Base-by-base conservation (phyloP, 2,113 vertebrate species). In the Nothoprocta perdicaria region DNA sequence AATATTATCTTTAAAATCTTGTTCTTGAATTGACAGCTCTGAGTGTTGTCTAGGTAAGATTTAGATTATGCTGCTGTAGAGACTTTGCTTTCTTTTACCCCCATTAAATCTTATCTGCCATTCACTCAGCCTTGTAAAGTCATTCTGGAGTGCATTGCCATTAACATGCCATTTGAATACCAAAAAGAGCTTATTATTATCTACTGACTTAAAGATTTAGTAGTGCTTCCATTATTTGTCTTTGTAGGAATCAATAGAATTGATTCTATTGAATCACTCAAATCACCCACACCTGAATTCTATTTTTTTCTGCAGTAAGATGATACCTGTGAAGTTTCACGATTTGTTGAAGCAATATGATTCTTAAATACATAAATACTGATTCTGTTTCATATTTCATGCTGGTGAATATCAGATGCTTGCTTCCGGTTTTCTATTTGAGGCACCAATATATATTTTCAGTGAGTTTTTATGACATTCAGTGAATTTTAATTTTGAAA, bases 351-450 rank as follows among this genome's bases (percentile, higher is more conserved):
- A 46, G 15, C 3, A 33, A 11, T 52, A 72, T 41, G 38, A 26
- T 45, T 45, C 23, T 72, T 24, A 72, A 87, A 46, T 58, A 33
- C 18, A 21, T n/a, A 82, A 65, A 86, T 66, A 21, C 12, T 71
- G 38, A 82, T 55, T 23, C 23, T 60, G 23, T 77, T 45, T 43
- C 29, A 67, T 73, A 45, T 53, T 38, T 58, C 16, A 21, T 33
- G 7, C 14, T 65, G 11, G 16, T 2, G 72, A 38, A 46, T 60
- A 18, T 66, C 52, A 31, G 8, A 24, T 77, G 29, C 0, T 4
- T 38, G n/a, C 52, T 66, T 66, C 46, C 48, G 35, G 21, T 24
- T 85, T 85, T 82, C 6, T 75, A 62, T 87, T 74, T 78, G 41
- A 58, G 22, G 5, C 27, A 76, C n/a, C 14, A 43, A 1, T 31